Base-by-base conservation (phyloP, 2,113 vertebrate species). In the Zapus hudsonius region DNA sequence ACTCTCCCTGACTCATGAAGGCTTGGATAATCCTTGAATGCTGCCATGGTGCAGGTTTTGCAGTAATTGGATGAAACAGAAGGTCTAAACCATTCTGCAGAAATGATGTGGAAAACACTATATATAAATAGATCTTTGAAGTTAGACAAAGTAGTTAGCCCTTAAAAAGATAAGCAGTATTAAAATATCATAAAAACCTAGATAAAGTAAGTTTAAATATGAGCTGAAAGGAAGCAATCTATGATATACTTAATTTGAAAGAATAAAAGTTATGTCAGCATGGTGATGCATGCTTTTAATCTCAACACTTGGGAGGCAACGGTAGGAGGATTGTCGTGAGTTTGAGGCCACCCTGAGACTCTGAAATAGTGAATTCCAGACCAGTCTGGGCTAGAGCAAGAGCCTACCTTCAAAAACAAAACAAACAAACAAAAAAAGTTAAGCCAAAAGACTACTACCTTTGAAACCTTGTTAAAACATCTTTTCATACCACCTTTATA, bases 1-100 rank as follows among this genome's bases (percentile, higher is more conserved):
- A 98, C 81, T 99, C 99, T 4, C 98, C 99, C 94, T 99, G 99
- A 89, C 98, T 98, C 99, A 99, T 99, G 88, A 99, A 98, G 0
- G 98, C 98, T 40, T 99, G 98, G 86, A 99, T 97, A 73, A 99
- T 98, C 11, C 98, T 98, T 94, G 91, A 97, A 40, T 99, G 99
- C 44, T 99, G 99, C 99, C 99, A 99, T 0, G 97, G 85, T 84
- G 98, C 96, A 66, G 98, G 98, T 76, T 98, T 98, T 96, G 98
- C 97, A 25, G 99, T 98, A 81, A 99, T 97, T 7, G 99, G 99
- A 92, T 99, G 99, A 86, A 99, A 98, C 8, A 99, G 98, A 95
- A 99, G 98, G 92, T 99, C 98, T 95, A 99, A 98, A 3, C 99
- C 98, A 96, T 98, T 99, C 99, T 99, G 97, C 10, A 69, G 85